Conservation (phyloP, 2,113 vertebrate species). For the Raja brachyura region DNA sequence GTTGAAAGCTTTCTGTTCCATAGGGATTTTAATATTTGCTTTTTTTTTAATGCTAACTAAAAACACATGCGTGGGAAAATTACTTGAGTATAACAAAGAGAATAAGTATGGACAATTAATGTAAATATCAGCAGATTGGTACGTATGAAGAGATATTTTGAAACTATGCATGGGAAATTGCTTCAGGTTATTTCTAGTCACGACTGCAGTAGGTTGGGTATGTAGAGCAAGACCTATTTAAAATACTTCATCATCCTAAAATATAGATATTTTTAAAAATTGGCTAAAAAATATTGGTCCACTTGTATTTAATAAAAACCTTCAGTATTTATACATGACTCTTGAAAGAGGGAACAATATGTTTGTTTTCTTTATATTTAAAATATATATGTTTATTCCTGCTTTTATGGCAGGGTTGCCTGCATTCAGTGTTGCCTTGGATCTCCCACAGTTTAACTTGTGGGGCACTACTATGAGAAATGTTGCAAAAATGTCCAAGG, state of each 20-base stretch:
- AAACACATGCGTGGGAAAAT: constrained; percentile 24
- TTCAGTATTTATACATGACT: neutral
- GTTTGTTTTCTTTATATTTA: neutral
- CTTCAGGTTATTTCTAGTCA: no score
- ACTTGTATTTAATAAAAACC: no score
- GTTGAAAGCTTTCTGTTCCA: neutral
- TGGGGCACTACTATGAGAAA: no score
- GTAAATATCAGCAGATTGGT: constrained; percentile 11
- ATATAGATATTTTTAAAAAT: neutral
- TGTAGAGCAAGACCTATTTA: neutral
- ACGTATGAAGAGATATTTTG: neutral
- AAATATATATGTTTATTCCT: neutral
- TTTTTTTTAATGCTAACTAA: neutral
- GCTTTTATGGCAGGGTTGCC: neutral
- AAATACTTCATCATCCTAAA: neutral
- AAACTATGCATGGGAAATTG: neutral
- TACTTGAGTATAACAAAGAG: neutral
- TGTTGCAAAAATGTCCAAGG: neutral
- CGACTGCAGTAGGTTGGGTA: neutral
- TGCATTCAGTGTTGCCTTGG: neutral
- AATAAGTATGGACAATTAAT: constrained; percentile 8
- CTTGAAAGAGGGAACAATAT: neutral
- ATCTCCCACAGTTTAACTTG: neutral
- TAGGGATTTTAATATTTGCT: constrained; percentile 23
- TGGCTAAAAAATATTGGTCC: neutral